Evolutionary conservation across 2,888 invertebrate species (phyloP), one percentile per base, ranked within the genome.

Genomic region (Antheraea assamensis): DNA sequence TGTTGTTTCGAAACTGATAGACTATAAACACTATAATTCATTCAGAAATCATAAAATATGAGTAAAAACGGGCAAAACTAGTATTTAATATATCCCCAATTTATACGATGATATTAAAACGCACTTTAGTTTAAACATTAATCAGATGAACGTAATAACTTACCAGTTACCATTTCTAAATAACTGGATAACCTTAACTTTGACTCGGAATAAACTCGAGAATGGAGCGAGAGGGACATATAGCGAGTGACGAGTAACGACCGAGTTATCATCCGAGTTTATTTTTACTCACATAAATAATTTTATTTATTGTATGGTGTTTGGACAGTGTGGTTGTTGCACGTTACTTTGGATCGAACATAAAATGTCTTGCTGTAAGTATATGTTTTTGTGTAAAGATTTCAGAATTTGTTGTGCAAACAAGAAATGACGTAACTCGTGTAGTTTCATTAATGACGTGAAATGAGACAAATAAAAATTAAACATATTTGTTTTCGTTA

Each of bases 291-390:
- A 15, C 13, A 5, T 30, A 30, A 30, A 15, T 64, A 64, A 64
- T 3, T 30, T 64, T 30, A 64, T 64, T 64, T 64, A 17, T 64
- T 30, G 30, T 64, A 64, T 5, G 30, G 61, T 64, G 61, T 4
- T 30, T 64, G 19, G 2, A 30, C 30, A 64, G 61, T 64, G 61
- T 64, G 61, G 61, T 64, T 30, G 61, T 27, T 30, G 27, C 27
- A 64, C 30, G 27, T 10, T 30, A 27, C 30, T 64, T 27, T 58
- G 13, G 2, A 58, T 58, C 58, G 24, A 58, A 30, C 24, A 24
- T 24, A 58, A 58, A 15, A 64, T 64, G 61, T 64, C 61, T 64
- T 64, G 61, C 30, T 64, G 61, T 64, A 64, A 64, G 61, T 64
- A 17, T 64, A 17, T n/a, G n/a, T 64, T 64, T 30, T 15, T 24